Evolutionary conservation across 2,797 vertebrate genomes (phyloP).

Genomic region (Brachyrhaphis roseni): DNA sequence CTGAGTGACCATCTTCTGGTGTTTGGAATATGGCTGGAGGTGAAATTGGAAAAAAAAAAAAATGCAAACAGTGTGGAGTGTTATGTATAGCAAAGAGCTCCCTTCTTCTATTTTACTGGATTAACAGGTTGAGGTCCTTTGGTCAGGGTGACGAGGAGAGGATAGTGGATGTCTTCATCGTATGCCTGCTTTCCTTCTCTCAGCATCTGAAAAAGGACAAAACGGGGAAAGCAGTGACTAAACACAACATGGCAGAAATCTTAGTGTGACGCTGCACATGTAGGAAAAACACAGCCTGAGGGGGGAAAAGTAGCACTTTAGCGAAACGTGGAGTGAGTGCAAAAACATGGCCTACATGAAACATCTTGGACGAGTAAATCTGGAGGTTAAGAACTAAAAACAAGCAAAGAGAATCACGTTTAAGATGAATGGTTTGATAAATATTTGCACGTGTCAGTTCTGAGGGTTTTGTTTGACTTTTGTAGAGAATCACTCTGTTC

Average conservation of each 20-base stretch:
- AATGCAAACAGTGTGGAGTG: not conserved
- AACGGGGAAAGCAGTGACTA: conserved; percentile 11
- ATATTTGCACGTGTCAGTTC: not conserved
- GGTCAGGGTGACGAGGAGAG: conserved; percentile 89
- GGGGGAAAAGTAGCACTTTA: not conserved
- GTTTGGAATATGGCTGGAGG: conserved; percentile 18
- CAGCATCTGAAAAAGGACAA: conserved; percentile 85
- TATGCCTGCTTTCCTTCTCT: conserved; percentile 88
- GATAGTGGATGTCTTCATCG: conserved; percentile 96
- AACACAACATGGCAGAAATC: not conserved
- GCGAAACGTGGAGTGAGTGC: not conserved
- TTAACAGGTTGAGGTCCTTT: conserved; percentile 72
- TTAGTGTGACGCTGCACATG: not conserved
- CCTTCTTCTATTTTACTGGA: conserved; percentile 61
- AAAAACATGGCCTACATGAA: not conserved
- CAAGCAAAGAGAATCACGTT: not conserved
- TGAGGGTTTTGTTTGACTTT: not conserved
- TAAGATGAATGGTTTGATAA: not conserved
- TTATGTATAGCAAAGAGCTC: conserved; percentile 32
- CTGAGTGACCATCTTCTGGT: conserved; percentile 7
- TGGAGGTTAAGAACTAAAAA: not conserved
- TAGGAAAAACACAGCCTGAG: not conserved
- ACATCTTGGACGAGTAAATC: not conserved
- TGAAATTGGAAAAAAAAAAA: conserved; percentile 15
- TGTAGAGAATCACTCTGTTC: not conserved